Base-by-base conservation (phyloP, 2,113 vertebrate species). In the Canis aureus region DNA sequence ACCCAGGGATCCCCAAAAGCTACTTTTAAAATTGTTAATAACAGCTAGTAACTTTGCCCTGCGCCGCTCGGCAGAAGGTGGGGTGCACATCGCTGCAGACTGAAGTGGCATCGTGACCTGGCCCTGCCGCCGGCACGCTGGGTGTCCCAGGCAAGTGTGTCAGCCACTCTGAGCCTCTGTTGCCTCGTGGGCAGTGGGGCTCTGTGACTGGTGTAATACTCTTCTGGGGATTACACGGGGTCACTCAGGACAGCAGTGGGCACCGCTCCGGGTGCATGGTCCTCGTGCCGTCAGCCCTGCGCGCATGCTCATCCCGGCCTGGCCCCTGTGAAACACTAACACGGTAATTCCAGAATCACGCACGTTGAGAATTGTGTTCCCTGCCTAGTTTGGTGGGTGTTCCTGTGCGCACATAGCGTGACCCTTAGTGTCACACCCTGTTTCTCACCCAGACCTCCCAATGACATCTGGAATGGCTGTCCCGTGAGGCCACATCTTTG, bases 351-450 rank as follows among this genome's bases (percentile, higher is more conserved):
- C 23, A 5, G 20, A 22, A 22, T 11, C n/a, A 17, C 23, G 0
- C 2, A 8, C 2, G 0, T 10, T 8, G 69, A 66, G 16, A 3
- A 1, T 11, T 1, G 0, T 13, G 17, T 15, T 2, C 81, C 35
- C 27, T 2, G 2, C 69, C 27, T 11, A 0, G 2, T 15, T 16
- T 1, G 66, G 8, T 0, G 55, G 20, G 2, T 10, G 12, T 3
- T 5, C 4, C 19, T 1, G 10, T 2, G 64, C 23, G 0, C 57
- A 20, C 3, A 0, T 10, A 11, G 4, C 15, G 0, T 1, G 16
- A 49, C 38, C 57, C 60, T 0, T 23, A 1, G 62, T 0, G n/a
- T 20, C 0, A 3, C 0, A 3, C 1, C 35, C 6, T 0, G 1
- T 11, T 43, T 17, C 49, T 66, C 57, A 49, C 35, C 6, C 74